Evolutionary conservation across 1,140 invertebrate species (phyloP).

Genomic region (Neelides sp.): DNA sequence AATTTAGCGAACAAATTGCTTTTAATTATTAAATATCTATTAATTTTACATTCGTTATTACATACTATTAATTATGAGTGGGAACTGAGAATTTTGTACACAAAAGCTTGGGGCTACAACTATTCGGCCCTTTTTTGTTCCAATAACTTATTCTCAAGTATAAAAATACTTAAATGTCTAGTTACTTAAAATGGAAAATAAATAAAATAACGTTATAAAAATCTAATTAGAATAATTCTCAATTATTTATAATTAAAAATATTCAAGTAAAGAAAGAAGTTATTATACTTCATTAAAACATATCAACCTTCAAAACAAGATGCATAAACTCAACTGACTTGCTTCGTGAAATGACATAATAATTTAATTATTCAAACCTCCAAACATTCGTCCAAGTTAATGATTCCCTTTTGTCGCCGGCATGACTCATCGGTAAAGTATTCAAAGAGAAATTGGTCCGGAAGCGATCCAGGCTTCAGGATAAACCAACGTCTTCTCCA

Average conservation of each 20-base stretch:
- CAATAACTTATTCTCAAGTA: too few relatives aligned
- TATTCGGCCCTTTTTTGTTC: too few relatives aligned
- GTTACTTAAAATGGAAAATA: too few relatives aligned
- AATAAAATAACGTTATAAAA: too few relatives aligned
- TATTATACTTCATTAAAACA: not conserved
- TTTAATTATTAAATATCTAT: too few relatives aligned
- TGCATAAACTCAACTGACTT: not conserved
- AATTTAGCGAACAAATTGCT: too few relatives aligned
- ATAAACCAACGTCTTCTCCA: constrained; percentile 90
- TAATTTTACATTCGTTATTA: too few relatives aligned
- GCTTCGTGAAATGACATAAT: too few relatives aligned
- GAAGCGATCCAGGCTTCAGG: constrained; percentile 72
- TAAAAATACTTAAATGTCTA: too few relatives aligned
- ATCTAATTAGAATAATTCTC: not conserved
- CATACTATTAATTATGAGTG: too few relatives aligned
- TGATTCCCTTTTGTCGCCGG: constrained; percentile 73
- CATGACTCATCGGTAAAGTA: constrained; percentile 81
- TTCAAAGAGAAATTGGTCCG: constrained; percentile 81
- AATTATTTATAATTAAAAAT: not conserved
- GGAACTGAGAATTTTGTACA: too few relatives aligned
- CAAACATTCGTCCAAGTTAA: constrained; percentile 88
- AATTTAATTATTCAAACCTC: constrained; percentile 50
- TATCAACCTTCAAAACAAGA: not conserved
- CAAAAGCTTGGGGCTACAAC: too few relatives aligned
- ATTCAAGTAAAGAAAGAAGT: not conserved